phyloP scores from a whole-genome alignment of 2,113 vertebrate genomes.

The Caranx ignobilis region DNA sequence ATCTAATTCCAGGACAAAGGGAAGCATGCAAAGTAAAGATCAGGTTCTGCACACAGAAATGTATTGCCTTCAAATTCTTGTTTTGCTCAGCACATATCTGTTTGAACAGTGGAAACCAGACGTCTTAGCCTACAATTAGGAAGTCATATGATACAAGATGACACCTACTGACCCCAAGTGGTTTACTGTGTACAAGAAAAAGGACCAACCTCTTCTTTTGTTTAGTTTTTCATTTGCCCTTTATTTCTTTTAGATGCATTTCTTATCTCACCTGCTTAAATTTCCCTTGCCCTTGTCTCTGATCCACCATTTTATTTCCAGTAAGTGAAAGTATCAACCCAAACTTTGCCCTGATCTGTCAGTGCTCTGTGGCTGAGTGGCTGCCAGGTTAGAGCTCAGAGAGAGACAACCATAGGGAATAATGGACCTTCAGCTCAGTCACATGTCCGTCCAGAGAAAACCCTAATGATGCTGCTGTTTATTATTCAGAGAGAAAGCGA shows the following conservation, averaged over 20 bases:
- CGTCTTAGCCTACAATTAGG: too few species aligned
- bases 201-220: too few species aligned
- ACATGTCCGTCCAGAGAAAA: background rate
- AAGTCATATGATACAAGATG: background rate
- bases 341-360: background rate
- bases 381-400: background rate
- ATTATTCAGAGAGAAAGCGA: slow-evolving; percentile 12
- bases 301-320: background rate
- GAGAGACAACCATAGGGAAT: background rate
- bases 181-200: background rate
- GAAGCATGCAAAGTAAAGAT: background rate
- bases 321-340: background rate
- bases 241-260: background rate
- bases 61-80: background rate
- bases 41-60: background rate
- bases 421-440: slow-evolving; percentile 25
- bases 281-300: background rate
- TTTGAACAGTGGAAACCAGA: background rate
- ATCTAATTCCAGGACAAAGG: background rate
- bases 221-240: background rate
- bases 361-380: background rate
- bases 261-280: background rate
- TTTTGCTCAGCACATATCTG: background rate
- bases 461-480: slow-evolving; percentile 4
- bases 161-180: background rate